phyloP scores from a whole-genome alignment of 2,113 vertebrate genomes.

The Drymodes brunneopygia region DNA sequence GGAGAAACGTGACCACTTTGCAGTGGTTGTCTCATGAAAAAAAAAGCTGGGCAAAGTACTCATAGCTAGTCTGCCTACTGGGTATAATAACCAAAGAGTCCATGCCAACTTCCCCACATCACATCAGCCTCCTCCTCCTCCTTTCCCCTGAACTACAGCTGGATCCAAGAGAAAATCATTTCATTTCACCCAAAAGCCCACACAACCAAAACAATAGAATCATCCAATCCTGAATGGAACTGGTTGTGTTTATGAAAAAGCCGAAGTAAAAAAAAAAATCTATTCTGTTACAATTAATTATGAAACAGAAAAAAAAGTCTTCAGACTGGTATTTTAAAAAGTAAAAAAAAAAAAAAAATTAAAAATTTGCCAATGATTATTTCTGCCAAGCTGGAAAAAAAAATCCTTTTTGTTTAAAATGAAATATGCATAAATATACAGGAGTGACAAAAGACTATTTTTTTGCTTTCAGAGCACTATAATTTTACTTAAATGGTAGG shows the following conservation, averaged over 20 bases:
- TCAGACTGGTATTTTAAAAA: slow-evolving; percentile 7
- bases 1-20: not conserved
- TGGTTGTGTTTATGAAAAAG: not conserved
- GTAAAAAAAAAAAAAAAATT: not conserved
- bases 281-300: not conserved
- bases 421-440: slow-evolving; percentile 70
- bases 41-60: not conserved
- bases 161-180: not conserved
- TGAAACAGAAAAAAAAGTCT: slow-evolving; percentile 21
- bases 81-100: not conserved
- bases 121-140: not conserved
- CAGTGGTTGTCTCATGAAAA: not conserved
- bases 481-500: slow-evolving; percentile 77
- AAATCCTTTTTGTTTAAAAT: slow-evolving; percentile 57
- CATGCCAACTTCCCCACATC: not conserved
- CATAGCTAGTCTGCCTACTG: not conserved
- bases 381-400: slow-evolving; percentile 57
- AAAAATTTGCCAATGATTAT: slow-evolving; percentile 19
- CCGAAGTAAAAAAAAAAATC: not conserved
- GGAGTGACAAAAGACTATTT: slow-evolving; percentile 68
- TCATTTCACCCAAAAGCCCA: not conserved
- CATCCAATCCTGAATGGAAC: slow-evolving; percentile 24
- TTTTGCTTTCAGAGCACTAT: slow-evolving; percentile 62
- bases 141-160: not conserved
- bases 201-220: not conserved